These are phyloP conservation scores for Heliopora coerulea DNA, from an alignment of 92 coral and sea anemone species.

Conservation along the genomic window DNA sequence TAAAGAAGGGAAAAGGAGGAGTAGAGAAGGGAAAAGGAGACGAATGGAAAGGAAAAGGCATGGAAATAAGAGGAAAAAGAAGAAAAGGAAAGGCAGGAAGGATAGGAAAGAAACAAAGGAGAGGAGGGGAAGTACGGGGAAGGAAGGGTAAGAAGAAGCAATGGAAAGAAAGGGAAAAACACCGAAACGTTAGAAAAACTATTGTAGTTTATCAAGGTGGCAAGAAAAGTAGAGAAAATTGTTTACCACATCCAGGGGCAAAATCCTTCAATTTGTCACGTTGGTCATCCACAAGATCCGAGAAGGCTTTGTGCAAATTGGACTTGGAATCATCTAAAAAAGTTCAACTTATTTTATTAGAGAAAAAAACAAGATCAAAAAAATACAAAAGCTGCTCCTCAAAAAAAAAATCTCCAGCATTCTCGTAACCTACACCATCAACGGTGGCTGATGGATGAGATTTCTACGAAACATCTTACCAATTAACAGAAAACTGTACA, in stretches of 20 bases:
- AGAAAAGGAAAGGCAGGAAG: neutral
- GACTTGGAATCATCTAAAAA: constrained; percentile 23
- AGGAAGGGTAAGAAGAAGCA: neutral
- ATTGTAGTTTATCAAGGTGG: neutral
- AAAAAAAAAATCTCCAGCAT: too few relatives aligned
- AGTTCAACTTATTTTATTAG: too few relatives aligned
- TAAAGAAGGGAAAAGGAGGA: neutral
- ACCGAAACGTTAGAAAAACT: too few relatives aligned
- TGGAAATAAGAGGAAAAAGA: neutral
- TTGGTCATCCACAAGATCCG: constrained; percentile 15
- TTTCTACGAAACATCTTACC: constrained; percentile 37
- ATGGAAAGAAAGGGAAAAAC: neutral
- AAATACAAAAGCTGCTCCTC: neutral
- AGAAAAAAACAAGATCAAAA: too few relatives aligned
- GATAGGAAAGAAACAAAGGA: neutral
- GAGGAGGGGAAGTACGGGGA: neutral
- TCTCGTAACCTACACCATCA: neutral
- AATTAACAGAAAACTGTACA: constrained; percentile 59
- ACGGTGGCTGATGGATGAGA: neutral
- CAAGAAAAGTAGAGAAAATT: neutral
- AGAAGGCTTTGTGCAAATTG: constrained; percentile 12
- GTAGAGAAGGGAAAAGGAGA: neutral
- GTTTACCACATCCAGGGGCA: constrained; percentile 14
- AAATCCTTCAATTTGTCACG: constrained; percentile 18
- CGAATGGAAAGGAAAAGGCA: neutral